phyloP scores from a whole-genome alignment of 2,888 invertebrate species.

The Caenorhabditis sp. region DNA sequence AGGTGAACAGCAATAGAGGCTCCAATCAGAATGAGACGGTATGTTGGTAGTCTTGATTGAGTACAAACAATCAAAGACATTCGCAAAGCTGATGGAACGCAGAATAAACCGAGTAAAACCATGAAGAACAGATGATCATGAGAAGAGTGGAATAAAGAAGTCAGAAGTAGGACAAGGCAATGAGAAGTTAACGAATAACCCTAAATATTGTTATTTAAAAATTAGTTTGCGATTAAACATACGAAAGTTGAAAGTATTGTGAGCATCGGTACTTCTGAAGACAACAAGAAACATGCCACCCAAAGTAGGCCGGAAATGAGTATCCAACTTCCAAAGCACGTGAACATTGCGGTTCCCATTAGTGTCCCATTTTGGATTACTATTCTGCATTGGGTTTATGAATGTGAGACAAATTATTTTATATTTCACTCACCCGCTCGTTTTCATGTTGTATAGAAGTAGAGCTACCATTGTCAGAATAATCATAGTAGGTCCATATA shows the following conservation, averaged over 20 bases:
- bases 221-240: slow-evolving; percentile 47
- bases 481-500: slow-evolving; percentile 75
- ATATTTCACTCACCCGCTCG: too few species aligned
- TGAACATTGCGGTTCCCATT: slow-evolving; percentile 74
- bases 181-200: slow-evolving; percentile 74
- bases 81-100: slow-evolving; percentile 72
- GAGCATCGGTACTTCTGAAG: slow-evolving; percentile 72
- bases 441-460: slow-evolving; percentile 74
- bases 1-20: slow-evolving; percentile 72
- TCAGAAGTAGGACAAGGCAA: slow-evolving; percentile 73
- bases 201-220: slow-evolving; percentile 14
- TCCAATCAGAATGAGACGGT: slow-evolving; percentile 41
- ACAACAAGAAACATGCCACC: slow-evolving; percentile 71
- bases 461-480: slow-evolving; percentile 74
- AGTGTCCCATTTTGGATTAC: slow-evolving; percentile 73
- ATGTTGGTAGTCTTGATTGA: slow-evolving; percentile 39
- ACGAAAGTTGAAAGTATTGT: slow-evolving; percentile 73
- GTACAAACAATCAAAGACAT: slow-evolving; percentile 65
- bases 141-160: slow-evolving; percentile 73
- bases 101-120: slow-evolving; percentile 72
- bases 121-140: slow-evolving; percentile 74
- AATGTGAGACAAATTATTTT: too few species aligned
- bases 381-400: slow-evolving; percentile 20
- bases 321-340: slow-evolving; percentile 75
- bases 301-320: slow-evolving; percentile 72